Evolutionary conservation across 2,797 vertebrate genomes (phyloP).

Genomic region (Macropus fuliginosus): DNA sequence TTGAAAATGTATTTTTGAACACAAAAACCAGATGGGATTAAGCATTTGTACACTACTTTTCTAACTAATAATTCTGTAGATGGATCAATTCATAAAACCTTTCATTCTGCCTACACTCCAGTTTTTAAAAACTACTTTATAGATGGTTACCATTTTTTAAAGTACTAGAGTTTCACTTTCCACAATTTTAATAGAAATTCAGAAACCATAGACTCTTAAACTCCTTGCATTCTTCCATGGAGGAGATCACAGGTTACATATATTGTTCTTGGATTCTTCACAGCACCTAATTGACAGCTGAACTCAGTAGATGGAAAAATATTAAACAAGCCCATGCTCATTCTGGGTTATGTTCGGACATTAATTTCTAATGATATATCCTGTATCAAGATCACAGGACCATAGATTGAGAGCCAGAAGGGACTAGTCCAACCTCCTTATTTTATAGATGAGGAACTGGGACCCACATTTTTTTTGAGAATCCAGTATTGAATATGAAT

Average conservation of each 20-base stretch:
- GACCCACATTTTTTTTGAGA: background rate
- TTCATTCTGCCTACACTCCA: background rate
- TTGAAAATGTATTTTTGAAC: slow-evolving; percentile 53
- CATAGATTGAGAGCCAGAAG: background rate
- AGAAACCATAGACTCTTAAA: background rate
- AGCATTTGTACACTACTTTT: background rate
- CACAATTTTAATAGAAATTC: slow-evolving; percentile 18
- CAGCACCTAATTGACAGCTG: background rate
- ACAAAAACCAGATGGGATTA: background rate
- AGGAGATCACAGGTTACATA: background rate
- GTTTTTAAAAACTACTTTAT: background rate
- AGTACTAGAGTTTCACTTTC: background rate
- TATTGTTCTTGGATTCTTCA: background rate
- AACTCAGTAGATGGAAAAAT: background rate
- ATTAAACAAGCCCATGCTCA: background rate
- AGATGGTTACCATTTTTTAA: background rate
- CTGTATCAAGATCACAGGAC: background rate
- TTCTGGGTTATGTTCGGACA: background rate
- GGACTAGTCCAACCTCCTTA: background rate
- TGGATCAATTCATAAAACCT: slow-evolving; percentile 1
- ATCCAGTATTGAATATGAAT: background rate
- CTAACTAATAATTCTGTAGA: background rate
- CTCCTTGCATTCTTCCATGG: background rate
- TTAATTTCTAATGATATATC: background rate
- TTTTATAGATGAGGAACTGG: background rate